Base-by-base conservation (phyloP, 2,113 vertebrate genomes). In the Aleadryas rufinucha region DNA sequence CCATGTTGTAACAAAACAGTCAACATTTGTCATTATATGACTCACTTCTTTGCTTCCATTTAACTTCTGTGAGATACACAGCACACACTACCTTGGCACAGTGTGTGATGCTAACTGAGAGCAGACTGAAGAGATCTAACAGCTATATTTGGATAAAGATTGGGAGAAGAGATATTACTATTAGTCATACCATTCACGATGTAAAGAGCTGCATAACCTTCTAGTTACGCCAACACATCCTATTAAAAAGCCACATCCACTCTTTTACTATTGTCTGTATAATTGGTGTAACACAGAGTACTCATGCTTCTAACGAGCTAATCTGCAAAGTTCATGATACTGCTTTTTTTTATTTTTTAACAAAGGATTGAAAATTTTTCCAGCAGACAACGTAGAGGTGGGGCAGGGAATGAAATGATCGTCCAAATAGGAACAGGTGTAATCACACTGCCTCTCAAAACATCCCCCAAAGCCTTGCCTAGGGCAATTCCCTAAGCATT, bases 351-450 rank as follows among this genome's bases (percentile, higher is more conserved):
- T 19, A 18, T 16, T 35, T 59, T 78, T 70, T 26, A 90, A 70
- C 11, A 64, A 56, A 65, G 5, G 7, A 24, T 33, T 54, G 27
- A 42, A 27, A 27, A 1, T 5, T 44, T 82, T 85, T 68, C 35
- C 21, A 24, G 30, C 35, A 33, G 19, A 22, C 13, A 31, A 10
- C 0, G 0, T 39, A 26, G 18, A 49, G 17, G 9, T 59, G 27
- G 16, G 13, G 5, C 54, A 84, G 20, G 6, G 16, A 76, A 42
- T 1, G 0, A 45, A 90, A 49, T 31, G 2, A 61, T 68, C 15
- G 76, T 64, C 41, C 11, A 74, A 16, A 7, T 10, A 27, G 3
- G 16, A 56, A 27, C 19, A 45, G 26, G 11, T 88, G 3, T 16
- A 42, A 57, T 84, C 45, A 49, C 17, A 9, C 9, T 77, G 16